phyloP scores from a whole-genome alignment of 1,140 invertebrate species.

The Zaprionus africanus region DNA sequence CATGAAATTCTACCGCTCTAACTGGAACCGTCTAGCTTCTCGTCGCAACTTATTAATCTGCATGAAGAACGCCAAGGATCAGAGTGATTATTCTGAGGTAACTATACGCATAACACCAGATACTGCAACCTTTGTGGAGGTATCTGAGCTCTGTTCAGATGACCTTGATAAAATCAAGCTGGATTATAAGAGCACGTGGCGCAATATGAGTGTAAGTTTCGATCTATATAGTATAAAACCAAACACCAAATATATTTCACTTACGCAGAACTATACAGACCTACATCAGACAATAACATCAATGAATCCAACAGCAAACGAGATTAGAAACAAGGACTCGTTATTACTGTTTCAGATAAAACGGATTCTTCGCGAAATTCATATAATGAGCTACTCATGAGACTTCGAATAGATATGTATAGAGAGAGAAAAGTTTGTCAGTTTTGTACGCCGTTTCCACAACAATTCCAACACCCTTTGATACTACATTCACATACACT shows the following conservation, averaged over 20 bases:
- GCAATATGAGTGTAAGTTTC: constrained; percentile 66
- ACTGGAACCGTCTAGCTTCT: constrained; percentile 70
- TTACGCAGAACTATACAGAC: constrained; percentile 60
- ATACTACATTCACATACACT: constrained; percentile 4
- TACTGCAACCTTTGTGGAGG: constrained; percentile 65
- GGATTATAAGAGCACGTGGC: constrained; percentile 64
- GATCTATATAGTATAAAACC: background rate
- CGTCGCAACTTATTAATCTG: constrained; percentile 66
- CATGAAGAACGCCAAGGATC: constrained; percentile 63
- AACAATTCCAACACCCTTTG: background rate
- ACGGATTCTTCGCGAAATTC: constrained; percentile 58
- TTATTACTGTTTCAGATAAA: constrained; percentile 59
- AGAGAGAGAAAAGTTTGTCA: constrained; percentile 25
- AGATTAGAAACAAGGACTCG: constrained; percentile 62
- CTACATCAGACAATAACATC: constrained; percentile 68
- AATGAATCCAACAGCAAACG: constrained; percentile 57
- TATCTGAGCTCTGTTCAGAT: constrained; percentile 70
- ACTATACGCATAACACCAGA: constrained; percentile 64
- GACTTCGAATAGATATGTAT: constrained; percentile 7
- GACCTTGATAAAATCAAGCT: constrained; percentile 61
- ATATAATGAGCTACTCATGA: constrained; percentile 65
- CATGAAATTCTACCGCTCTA: constrained; percentile 68
- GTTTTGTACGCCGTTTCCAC: background rate
- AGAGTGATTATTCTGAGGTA: constrained; percentile 34
- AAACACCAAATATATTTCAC: background rate